Conservation (phyloP, 2,797 vertebrate genomes). For the Buceros bicornis region DNA sequence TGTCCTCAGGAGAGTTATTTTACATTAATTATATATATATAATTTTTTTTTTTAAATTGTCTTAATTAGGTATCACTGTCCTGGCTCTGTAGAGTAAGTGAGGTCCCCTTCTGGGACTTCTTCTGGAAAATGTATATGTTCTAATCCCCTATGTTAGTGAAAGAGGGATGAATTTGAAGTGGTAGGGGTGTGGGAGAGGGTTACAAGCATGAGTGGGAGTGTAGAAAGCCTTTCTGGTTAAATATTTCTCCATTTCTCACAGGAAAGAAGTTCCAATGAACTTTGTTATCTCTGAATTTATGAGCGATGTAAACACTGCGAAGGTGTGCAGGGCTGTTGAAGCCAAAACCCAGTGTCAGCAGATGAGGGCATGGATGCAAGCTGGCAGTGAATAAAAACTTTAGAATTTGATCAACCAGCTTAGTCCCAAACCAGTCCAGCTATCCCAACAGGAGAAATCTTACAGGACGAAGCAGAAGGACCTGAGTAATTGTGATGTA, state of each 20-base stretch:
- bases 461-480: background rate
- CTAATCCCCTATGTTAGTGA: background rate
- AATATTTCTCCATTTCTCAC: background rate
- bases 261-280: conserved; percentile 23
- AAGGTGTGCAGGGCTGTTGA: background rate
- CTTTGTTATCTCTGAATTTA: conserved; percentile 9
- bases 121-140: background rate
- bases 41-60: background rate
- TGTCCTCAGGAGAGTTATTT: background rate
- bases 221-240: background rate
- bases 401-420: background rate
- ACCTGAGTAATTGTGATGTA: background rate
- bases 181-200: background rate
- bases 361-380: background rate
- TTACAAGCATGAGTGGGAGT: conserved; percentile 13
- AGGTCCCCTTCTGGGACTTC: background rate
- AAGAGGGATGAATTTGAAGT: background rate
- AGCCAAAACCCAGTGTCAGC: background rate
- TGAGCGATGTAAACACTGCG: background rate
- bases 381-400: background rate
- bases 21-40: background rate
- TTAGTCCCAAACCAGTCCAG: background rate
- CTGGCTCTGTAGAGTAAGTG: background rate
- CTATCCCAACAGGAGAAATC: background rate
- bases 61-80: background rate